Percentiles rank a stretch among this genome's conserved stretches.
Conservation (phyloP, 2,113 vertebrate species). For the Chaetorhynchus papuensis region DNA sequence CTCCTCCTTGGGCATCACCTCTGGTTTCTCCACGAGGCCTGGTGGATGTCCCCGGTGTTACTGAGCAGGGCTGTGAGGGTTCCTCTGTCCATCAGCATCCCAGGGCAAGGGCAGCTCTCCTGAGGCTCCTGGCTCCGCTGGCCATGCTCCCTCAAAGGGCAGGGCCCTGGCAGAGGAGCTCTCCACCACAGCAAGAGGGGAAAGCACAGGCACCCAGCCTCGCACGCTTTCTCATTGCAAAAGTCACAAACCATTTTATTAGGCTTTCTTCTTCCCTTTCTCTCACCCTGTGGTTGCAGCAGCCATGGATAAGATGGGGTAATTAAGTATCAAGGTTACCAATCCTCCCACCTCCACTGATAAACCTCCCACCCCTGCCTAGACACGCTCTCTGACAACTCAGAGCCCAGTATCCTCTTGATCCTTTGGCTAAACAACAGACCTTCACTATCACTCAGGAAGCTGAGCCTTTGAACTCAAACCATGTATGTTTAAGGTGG, state of each 20-base stretch:
- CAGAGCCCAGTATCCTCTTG: constrained; percentile 52
- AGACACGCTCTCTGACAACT: constrained; percentile 21
- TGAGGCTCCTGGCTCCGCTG: background rate
- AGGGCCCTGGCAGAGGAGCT: background rate
- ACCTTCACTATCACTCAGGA: constrained; percentile 54
- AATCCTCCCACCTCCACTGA: background rate
- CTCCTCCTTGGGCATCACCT: background rate
- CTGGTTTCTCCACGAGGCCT: background rate
- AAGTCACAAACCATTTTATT: background rate
- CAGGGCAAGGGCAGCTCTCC: fast-evolving
- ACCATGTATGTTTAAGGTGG: constrained; percentile 63
- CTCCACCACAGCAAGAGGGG: background rate
- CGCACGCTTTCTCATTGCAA: background rate
- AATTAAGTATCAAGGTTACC: background rate
- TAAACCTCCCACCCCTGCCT: constrained; percentile 42
- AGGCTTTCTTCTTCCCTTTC: background rate
- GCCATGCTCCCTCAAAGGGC: fast-evolving
- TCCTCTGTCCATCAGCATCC: background rate
- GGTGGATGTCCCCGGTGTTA: fast-evolving
- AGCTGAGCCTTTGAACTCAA: constrained; percentile 61
- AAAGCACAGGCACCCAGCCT: background rate
- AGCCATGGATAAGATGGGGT: background rate
- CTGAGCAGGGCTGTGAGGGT: fast-evolving
- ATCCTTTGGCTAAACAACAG: constrained; percentile 62
- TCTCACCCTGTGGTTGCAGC: background rate